Conservation (phyloP, 2,888 invertebrate genomes). For the Mellilla xanthometata region DNA sequence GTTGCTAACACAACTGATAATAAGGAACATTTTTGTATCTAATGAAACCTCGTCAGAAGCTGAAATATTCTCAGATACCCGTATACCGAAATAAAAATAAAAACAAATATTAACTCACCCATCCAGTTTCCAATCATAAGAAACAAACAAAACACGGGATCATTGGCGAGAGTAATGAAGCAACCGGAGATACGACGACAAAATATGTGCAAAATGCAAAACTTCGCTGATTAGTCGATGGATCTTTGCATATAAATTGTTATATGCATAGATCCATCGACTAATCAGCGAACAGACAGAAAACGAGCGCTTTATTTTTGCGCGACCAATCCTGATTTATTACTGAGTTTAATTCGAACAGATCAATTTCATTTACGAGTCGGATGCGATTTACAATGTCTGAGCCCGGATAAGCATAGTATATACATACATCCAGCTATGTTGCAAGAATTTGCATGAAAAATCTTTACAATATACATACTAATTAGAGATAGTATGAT, state of each 20-base stretch:
- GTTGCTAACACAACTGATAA: too few relatives aligned
- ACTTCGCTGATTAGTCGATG: conserved; percentile 38
- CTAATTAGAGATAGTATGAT: too few relatives aligned
- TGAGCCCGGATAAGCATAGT: not conserved
- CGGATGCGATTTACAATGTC: conserved; percentile 20
- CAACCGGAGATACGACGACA: conserved; percentile 22
- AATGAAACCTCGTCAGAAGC: too few relatives aligned
- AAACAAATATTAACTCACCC: too few relatives aligned
- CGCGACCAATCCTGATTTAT: conserved; percentile 46
- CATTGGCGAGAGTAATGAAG: conserved; percentile 19
- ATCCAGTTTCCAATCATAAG: not conserved
- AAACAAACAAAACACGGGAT: conserved; percentile 5
- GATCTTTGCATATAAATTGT: conserved; percentile 44
- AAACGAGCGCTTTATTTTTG: conserved; percentile 36
- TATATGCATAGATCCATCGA: conserved; percentile 39
- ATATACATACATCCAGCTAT: too few relatives aligned
- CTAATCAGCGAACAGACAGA: conserved; percentile 38
- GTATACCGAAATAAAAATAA: too few relatives aligned
- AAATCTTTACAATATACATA: too few relatives aligned
- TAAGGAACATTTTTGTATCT: too few relatives aligned
- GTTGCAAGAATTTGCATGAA: too few relatives aligned
- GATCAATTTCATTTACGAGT: conserved; percentile 28
- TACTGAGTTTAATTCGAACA: conserved; percentile 28
- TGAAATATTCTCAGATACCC: too few relatives aligned
- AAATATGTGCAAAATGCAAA: conserved; percentile 32